These are phyloP conservation scores for Apodemia zela DNA, from an alignment of 2,888 invertebrate species.

Conservation along the genomic window DNA sequence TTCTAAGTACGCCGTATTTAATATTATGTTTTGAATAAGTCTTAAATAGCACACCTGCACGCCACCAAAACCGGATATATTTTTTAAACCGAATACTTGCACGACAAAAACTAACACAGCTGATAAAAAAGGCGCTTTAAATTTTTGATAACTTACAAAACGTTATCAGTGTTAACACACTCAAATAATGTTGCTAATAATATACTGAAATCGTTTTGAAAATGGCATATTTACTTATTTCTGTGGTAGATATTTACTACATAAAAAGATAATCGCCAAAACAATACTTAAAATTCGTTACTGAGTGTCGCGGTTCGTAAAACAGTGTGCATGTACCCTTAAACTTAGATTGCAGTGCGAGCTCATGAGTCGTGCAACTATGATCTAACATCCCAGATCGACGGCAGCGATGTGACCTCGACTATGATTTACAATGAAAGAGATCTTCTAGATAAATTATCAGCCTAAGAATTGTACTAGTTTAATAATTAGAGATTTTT, in stretches of 20 bases:
- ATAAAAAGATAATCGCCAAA: neutral
- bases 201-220: neutral
- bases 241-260: neutral
- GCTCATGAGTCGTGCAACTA: conserved; percentile 50
- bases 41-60: too few relatives aligned
- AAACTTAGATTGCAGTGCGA: conserved; percentile 41
- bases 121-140: too few relatives aligned
- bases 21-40: neutral
- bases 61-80: too few relatives aligned
- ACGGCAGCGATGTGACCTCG: conserved; percentile 2
- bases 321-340: conserved; percentile 15
- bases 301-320: neutral
- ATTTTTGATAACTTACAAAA: too few relatives aligned
- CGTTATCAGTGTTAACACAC: too few relatives aligned
- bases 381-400: conserved; percentile 15
- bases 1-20: too few relatives aligned
- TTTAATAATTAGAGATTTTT: conserved; percentile 65
- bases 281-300: neutral
- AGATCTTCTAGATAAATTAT: conserved; percentile 31
- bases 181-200: neutral
- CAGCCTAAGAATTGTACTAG: conserved; percentile 69
- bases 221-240: neutral
- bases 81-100: too few relatives aligned
- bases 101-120: too few relatives aligned
- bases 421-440: conserved; percentile 18